Evolutionary conservation across 2,888 invertebrate genomes (phyloP).

Genomic region (Nemotelus pantherinus): DNA sequence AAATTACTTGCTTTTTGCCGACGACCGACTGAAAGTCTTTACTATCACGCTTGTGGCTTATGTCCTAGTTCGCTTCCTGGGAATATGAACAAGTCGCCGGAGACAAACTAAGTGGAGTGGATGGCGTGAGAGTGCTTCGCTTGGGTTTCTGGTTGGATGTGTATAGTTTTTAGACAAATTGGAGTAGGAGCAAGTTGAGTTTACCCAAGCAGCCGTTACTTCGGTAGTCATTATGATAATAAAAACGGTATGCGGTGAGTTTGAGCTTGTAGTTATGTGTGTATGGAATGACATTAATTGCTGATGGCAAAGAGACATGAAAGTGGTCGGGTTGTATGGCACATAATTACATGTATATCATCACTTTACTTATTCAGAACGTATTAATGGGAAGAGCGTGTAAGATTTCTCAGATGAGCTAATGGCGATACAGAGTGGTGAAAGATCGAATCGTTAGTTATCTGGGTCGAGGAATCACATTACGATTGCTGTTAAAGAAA

Average conservation of each 20-base stretch:
- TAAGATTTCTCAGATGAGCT: no score
- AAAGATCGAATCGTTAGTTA: no score
- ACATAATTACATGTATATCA: not conserved
- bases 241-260: conserved; percentile 1
- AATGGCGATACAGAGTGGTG: no score
- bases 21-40: conserved; percentile 14
- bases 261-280: not conserved
- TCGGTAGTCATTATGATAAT: conserved; percentile 13
- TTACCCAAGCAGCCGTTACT: not conserved
- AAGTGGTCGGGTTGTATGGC: not conserved
- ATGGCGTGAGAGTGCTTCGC: no score
- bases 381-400: no score
- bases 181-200: conserved; percentile 11
- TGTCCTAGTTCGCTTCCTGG: not conserved
- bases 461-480: no score
- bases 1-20: conserved; percentile 20
- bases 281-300: conserved; percentile 7
- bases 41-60: conserved; percentile 9
- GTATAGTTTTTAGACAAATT: not conserved
- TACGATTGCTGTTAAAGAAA: no score
- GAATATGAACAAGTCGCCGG: not conserved
- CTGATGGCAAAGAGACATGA: not conserved
- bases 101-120: no score
- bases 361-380: no score
- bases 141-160: no score